Evolutionary conservation across 2,888 invertebrate species (phyloP).

Genomic region (Diachrysia chrysitis): DNA sequence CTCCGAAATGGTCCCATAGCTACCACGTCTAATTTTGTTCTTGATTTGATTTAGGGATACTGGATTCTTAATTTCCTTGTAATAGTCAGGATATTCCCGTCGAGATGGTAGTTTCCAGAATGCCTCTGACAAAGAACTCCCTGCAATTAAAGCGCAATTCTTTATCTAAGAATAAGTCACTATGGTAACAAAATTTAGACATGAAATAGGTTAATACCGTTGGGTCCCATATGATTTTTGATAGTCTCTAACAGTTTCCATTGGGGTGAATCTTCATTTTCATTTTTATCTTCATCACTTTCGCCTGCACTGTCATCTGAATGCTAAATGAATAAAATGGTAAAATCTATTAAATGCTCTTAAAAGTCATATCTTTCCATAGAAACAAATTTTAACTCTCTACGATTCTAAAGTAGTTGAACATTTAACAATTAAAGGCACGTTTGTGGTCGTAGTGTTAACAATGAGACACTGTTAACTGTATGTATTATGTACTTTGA

Average conservation of each 20-base stretch:
- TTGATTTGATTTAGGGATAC: conserved; percentile 97
- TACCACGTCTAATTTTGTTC: conserved; percentile 94
- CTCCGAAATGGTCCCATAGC: conserved; percentile 95
- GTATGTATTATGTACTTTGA: no score
- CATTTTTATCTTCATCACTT: conserved; percentile 91
- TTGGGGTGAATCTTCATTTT: conserved; percentile 92
- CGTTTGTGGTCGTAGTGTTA: no score
- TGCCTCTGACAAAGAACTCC: conserved; percentile 96
- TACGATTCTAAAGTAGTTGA: no score
- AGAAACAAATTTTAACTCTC: no score
- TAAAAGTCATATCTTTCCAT: no score
- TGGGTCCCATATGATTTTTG: conserved; percentile 85
- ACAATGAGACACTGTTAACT: no score
- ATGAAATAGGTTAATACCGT: conserved; percentile 67
- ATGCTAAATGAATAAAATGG: conserved; percentile 73
- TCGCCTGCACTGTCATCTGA: conserved; percentile 89
- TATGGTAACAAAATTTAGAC: background rate
- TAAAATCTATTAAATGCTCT: no score
- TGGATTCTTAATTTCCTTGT: conserved; percentile 98
- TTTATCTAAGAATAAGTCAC: conserved; percentile 11
- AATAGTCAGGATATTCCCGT: conserved; percentile 98
- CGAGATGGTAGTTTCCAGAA: conserved; percentile 98
- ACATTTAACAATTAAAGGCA: no score
- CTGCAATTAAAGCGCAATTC: conserved; percentile 75
- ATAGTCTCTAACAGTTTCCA: conserved; percentile 97